phyloP scores from a whole-genome alignment of 2,888 invertebrate genomes.

The Metopia argyrocephala region DNA sequence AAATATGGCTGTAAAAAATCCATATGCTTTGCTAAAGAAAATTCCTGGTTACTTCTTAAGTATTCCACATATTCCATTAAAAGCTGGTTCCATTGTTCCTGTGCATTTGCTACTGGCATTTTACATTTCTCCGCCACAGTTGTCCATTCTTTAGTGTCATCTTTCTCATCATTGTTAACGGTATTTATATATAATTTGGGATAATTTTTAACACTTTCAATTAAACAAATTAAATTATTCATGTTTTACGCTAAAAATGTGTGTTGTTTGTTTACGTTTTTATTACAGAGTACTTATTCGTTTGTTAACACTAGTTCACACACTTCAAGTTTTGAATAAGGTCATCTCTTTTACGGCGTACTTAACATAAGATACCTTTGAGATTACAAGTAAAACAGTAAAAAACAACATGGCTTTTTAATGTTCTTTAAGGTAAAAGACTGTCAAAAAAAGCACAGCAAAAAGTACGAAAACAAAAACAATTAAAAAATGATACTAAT shows the following conservation, averaged over 20 bases:
- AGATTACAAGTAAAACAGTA: too few relatives aligned
- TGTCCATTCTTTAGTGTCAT: constrained; percentile 33
- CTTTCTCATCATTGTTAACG: constrained; percentile 19
- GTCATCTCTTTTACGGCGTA: too few relatives aligned
- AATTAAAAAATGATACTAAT: too few relatives aligned
- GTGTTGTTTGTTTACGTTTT: background rate
- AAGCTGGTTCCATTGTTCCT: constrained; percentile 59
- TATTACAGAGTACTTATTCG: too few relatives aligned
- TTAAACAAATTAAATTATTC: constrained; percentile 10
- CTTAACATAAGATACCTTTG: too few relatives aligned
- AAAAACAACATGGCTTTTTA: too few relatives aligned
- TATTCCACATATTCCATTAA: constrained; percentile 60
- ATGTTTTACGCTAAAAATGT: background rate
- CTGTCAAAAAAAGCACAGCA: too few relatives aligned
- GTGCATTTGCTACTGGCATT: constrained; percentile 40
- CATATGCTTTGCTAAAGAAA: constrained; percentile 62
- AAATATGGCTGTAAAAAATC: constrained; percentile 65
- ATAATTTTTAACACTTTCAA: constrained; percentile 43
- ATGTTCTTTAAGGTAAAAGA: too few relatives aligned
- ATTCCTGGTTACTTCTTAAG: constrained; percentile 50
- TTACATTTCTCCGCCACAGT: constrained; percentile 34
- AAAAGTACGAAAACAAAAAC: too few relatives aligned
- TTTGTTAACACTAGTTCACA: too few relatives aligned
- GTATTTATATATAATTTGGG: constrained; percentile 43
- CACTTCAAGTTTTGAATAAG: too few relatives aligned